Evolutionary conservation across 92 coral and sea anemone genomes (phyloP).

Genomic region (Nematostella vectensis): DNA sequence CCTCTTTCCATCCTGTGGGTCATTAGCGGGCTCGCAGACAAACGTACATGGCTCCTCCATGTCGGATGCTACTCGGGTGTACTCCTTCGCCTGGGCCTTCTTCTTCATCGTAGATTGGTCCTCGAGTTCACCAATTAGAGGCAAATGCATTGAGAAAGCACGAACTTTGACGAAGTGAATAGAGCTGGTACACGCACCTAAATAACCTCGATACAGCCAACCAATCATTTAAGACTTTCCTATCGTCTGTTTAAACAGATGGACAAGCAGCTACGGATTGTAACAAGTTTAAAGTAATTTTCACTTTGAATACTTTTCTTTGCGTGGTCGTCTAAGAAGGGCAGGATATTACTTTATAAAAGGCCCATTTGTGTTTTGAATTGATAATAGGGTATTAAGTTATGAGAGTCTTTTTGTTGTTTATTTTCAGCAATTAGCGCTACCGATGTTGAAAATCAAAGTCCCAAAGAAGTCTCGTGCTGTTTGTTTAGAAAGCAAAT

Average conservation of each 20-base stretch:
- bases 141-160: not conserved
- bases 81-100: slow-evolving; percentile 3
- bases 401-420: too few species aligned
- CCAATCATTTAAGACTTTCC: slow-evolving; percentile 9
- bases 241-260: slow-evolving; percentile 34
- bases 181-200: slow-evolving; percentile 18
- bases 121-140: not conserved
- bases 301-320: too few species aligned
- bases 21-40: slow-evolving; percentile 21
- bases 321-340: too few species aligned
- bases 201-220: slow-evolving; percentile 2
- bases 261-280: slow-evolving; percentile 33
- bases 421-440: too few species aligned
- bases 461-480: too few species aligned
- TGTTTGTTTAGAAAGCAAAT: too few species aligned
- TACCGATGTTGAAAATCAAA: too few species aligned
- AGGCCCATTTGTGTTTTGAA: too few species aligned
- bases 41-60: slow-evolving; percentile 14
- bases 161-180: not conserved
- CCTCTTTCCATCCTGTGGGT: slow-evolving; percentile 31
- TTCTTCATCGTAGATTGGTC: slow-evolving; percentile 14
- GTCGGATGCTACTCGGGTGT: slow-evolving; percentile 18
- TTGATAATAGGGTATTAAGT: too few species aligned
- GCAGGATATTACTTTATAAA: too few species aligned
- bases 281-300: too few species aligned